Evolutionary conservation across 2,888 invertebrate species (phyloP), one percentile per base, ranked within the genome.

Genomic region (Bimastos eiseni): DNA sequence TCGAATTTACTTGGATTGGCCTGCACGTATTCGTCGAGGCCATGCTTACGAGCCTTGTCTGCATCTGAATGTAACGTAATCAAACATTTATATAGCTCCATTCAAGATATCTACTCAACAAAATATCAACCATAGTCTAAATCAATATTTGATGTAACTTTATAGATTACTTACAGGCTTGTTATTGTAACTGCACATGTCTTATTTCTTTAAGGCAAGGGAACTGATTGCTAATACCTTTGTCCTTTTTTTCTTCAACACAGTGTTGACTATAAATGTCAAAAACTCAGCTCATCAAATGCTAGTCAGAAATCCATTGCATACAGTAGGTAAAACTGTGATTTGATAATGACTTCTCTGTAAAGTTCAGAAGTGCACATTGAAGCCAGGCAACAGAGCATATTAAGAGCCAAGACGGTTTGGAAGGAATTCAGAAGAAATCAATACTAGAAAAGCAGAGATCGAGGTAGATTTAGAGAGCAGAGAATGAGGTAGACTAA

Each of bases 21-120:
- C 94, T 98, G 98, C 93, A 99, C 99, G 95, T 98, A 99, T 95
- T 99, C 99, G 95, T 99, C 99, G 98, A 99, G 98, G 89, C 99
- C 99, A 95, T 99, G 99, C 95, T 99, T 99, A 49, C 95, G 93
- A 24, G 99, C 99, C 95, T 98, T 97, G 95, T 98, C 98, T 89
- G 98, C 97, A 96, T 98, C 98, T 97, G 95, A 44, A n/a, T n/a
- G n/a, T n/a, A n/a, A n/a, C n/a, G n/a, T n/a, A n/a, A n/a, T n/a
- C n/a, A n/a, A n/a, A n/a, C n/a, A n/a, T n/a, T n/a, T n/a, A n/a
- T n/a, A n/a, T n/a, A n/a, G n/a, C n/a, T n/a, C n/a, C n/a, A n/a
- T n/a, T n/a, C n/a, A n/a, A n/a, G n/a, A n/a, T n/a, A n/a, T n/a
- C n/a, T n/a, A n/a, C n/a, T n/a, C n/a, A n/a, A n/a, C n/a, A n/a